Conservation (phyloP, 2,888 invertebrate genomes). For the Mesorhabditis spiculigera region DNA sequence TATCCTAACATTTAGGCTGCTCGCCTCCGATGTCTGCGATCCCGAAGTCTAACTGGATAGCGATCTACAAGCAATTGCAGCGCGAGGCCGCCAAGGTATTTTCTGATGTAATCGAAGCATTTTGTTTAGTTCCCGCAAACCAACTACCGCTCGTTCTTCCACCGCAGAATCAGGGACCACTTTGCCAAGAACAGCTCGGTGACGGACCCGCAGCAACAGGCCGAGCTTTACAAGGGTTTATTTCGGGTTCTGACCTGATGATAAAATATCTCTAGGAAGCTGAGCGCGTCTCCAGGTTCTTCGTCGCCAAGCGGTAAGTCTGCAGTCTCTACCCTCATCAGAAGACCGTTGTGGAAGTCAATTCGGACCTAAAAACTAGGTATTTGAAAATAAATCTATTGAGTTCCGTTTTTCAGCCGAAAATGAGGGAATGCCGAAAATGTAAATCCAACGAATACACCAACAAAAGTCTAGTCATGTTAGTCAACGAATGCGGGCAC, state of each 20-base stretch:
- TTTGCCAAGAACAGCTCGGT: slow-evolving; percentile 43
- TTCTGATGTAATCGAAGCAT: slow-evolving; percentile 10
- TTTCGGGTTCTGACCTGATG: too few relatives aligned
- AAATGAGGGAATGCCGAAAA: slow-evolving; percentile 76
- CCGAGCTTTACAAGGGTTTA: slow-evolving; percentile 41
- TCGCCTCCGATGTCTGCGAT: slow-evolving; percentile 27
- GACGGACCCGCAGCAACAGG: slow-evolving; percentile 32
- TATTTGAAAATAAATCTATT: background rate
- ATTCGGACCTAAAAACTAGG: slow-evolving; percentile 12
- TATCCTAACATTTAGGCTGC: too few relatives aligned
- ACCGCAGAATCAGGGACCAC: slow-evolving; percentile 56
- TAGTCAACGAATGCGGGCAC: slow-evolving; percentile 98
- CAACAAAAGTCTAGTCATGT: slow-evolving; percentile 89
- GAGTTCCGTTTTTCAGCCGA: slow-evolving; percentile 17
- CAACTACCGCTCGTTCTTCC: slow-evolving; percentile 53
- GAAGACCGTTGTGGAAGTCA: slow-evolving; percentile 48
- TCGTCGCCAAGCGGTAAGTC: slow-evolving; percentile 38
- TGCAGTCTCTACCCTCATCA: slow-evolving; percentile 39
- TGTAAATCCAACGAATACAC: slow-evolving; percentile 94
- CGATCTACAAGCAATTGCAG: slow-evolving; percentile 52
- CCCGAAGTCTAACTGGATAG: slow-evolving; percentile 40
- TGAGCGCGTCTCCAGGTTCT: slow-evolving; percentile 26
- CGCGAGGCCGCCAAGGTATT: slow-evolving; percentile 44
- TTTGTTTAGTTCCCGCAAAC: slow-evolving; percentile 52
- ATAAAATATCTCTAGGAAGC: too few relatives aligned